Percentiles rank a stretch among this genome's conserved stretches.
These are phyloP conservation scores for Tragelaphus scriptus DNA, from an alignment of 2,113 vertebrate species.

Conservation along the genomic window DNA sequence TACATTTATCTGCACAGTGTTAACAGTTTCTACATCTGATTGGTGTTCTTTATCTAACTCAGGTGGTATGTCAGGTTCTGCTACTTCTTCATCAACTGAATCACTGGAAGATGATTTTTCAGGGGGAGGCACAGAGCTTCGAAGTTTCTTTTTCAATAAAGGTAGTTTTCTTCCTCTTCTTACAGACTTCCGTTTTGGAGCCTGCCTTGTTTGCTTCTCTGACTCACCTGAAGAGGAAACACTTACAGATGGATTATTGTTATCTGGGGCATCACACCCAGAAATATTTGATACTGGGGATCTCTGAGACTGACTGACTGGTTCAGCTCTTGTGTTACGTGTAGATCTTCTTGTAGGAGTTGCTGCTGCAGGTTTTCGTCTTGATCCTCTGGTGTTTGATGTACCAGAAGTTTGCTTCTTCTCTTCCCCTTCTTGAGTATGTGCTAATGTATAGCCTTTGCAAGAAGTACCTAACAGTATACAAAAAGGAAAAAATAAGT, in stretches of 20 bases:
- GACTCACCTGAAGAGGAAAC: conserved; percentile 70
- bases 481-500: conserved; percentile 25
- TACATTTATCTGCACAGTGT: background rate
- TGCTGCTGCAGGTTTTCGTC: conserved; percentile 83
- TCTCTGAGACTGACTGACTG: conserved; percentile 78
- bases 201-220: conserved; percentile 69
- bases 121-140: conserved; percentile 75
- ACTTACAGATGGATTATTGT: conserved; percentile 72
- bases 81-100: conserved; percentile 76
- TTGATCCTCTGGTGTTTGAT: conserved; percentile 86
- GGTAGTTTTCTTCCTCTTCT: conserved; percentile 80
- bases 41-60: conserved; percentile 70
- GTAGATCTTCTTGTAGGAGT: conserved; percentile 86
- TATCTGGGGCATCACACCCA: conserved; percentile 80
- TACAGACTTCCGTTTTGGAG: conserved; percentile 85
- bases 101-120: conserved; percentile 76
- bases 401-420: conserved; percentile 88
- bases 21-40: conserved; percentile 63
- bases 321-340: conserved; percentile 84
- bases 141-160: conserved; percentile 84
- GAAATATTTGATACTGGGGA: conserved; percentile 82
- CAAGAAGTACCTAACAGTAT: conserved; percentile 83
- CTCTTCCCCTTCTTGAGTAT: conserved; percentile 91
- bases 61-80: conserved; percentile 66
- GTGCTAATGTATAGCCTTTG: conserved; percentile 86